These are phyloP conservation scores for Xyliphius kryptos DNA, from an alignment of 2,113 vertebrate genomes.

Conservation along the genomic window DNA sequence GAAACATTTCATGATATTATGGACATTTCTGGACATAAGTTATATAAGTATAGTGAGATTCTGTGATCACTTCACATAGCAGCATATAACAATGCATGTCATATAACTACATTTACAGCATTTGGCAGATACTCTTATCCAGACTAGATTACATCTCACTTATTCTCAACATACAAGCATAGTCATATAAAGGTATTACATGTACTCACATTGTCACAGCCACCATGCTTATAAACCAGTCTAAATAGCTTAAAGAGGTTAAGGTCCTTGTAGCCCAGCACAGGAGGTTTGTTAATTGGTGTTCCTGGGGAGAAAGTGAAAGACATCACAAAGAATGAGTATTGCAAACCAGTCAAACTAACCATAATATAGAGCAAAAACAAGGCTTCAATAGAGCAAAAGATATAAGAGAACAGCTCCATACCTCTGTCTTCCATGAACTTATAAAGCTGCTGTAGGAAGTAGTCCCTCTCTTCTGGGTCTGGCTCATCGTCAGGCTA, in stretches of 20 bases:
- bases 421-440: too few relatives aligned
- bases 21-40: conserved; percentile 14
- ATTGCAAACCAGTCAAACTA: too few relatives aligned
- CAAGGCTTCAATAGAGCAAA: too few relatives aligned
- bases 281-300: conserved; percentile 98
- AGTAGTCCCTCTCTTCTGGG: conserved; percentile 93
- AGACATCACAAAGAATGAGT: not conserved
- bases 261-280: conserved; percentile 95
- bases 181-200: too few relatives aligned
- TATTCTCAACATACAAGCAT: too few relatives aligned
- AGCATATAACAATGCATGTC: too few relatives aligned
- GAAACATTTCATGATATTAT: not conserved
- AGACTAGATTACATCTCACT: not conserved
- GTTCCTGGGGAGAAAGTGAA: conserved; percentile 69
- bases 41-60: too few relatives aligned
- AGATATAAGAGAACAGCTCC: too few relatives aligned
- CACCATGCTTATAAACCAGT: conserved; percentile 86
- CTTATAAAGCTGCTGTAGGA: conserved; percentile 98
- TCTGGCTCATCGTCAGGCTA: conserved; percentile 85
- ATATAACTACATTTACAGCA: too few relatives aligned
- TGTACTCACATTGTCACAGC: conserved; percentile 84
- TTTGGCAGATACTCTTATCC: not conserved
- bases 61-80: too few relatives aligned
- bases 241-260: conserved; percentile 98
- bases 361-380: too few relatives aligned